These are phyloP conservation scores for Dermochelys coriacea DNA, from an alignment of 2,797 vertebrate genomes.

Conservation along the genomic window DNA sequence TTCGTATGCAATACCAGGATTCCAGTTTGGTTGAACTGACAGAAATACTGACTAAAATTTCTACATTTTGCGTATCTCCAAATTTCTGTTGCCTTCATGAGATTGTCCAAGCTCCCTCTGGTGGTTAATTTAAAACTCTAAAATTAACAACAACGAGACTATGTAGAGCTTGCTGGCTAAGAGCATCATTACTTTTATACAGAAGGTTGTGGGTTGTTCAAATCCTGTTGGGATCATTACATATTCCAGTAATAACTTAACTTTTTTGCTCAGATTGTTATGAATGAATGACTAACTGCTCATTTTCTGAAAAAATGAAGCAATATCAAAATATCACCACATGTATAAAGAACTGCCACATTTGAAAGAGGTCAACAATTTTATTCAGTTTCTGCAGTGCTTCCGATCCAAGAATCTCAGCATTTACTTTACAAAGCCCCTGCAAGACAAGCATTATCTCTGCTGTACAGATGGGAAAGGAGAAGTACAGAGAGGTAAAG, in stretches of 20 bases:
- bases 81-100: not conserved
- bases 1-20: not conserved
- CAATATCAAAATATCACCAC: not conserved
- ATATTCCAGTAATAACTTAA: not conserved
- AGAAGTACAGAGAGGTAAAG: not conserved
- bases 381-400: not conserved
- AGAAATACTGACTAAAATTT: not conserved
- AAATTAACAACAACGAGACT: not conserved
- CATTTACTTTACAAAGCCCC: not conserved
- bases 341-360: not conserved
- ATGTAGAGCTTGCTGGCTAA: not conserved
- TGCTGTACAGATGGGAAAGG: not conserved
- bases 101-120: conserved; percentile 65
- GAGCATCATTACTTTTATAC: not conserved
- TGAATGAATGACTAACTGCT: not conserved
- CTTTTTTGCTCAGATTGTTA: not conserved
- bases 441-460: not conserved
- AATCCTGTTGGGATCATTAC: not conserved
- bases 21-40: not conserved
- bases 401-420: not conserved
- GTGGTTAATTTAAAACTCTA: conserved; percentile 17
- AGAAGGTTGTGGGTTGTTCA: not conserved
- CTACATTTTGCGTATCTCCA: not conserved
- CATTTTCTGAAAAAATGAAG: not conserved
- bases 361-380: not conserved